Conservation (phyloP, 2,113 vertebrate genomes). For the Bubo blakistoni region DNA sequence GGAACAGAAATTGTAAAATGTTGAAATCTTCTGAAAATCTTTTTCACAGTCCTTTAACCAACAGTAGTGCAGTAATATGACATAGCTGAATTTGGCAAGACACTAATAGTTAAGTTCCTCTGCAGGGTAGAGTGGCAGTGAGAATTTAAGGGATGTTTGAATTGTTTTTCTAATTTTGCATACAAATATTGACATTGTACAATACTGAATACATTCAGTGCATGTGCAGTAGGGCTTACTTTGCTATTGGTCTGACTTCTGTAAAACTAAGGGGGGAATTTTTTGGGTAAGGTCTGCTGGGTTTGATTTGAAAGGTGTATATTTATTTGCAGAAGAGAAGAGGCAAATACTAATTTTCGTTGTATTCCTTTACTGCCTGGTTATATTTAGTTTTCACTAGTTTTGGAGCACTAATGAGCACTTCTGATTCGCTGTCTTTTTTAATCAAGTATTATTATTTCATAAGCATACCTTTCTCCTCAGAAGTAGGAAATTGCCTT, state of each 20-base stretch:
- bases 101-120: not conserved
- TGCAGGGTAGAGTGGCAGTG: not conserved
- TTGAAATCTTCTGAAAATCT: not conserved
- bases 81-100: not conserved
- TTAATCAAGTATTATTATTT: not conserved
- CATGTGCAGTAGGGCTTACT: not conserved
- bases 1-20: not conserved
- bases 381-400: not conserved
- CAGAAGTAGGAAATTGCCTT: not conserved
- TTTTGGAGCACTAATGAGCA: not conserved
- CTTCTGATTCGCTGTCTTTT: slow-evolving; percentile 20
- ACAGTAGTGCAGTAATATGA: not conserved
- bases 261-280: not conserved
- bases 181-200: not conserved
- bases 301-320: not conserved
- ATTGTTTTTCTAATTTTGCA: not conserved
- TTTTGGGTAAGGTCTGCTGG: not conserved
- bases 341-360: not conserved
- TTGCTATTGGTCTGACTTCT: not conserved
- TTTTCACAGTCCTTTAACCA: not conserved
- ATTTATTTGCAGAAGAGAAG: not conserved
- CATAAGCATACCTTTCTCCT: not conserved
- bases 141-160: not conserved
- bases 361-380: not conserved
- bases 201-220: not conserved